Base-by-base conservation (phyloP, 2,797 vertebrate species). In the Phaenicophaeus curvirostris region DNA sequence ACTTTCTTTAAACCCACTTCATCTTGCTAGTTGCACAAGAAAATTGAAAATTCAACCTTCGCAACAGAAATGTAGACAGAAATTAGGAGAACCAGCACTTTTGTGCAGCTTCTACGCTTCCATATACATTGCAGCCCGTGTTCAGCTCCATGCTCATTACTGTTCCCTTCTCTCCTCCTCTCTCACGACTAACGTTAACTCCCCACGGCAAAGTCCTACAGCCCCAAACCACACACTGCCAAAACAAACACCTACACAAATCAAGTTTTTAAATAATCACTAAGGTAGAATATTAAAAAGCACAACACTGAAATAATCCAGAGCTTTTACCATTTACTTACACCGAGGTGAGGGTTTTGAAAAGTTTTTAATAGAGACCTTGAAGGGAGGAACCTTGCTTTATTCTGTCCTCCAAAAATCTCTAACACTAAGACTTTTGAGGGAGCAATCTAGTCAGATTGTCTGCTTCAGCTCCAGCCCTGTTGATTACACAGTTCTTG, bases 71-170 rank as follows among this genome's bases (percentile, higher is more conserved):
- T 0, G 6, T 0, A 17, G 19, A 15, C 2, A 18, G 42, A 51
- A 85, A 15, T 1, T 8, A 15, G 63, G 59, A 82, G 63, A 55
- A 69, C 5, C 0, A 0, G 46, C 27, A 44, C 7, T 87, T 65
- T 63, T 9, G 44, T 37, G 5, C 9, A 24, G 53, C 57, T 20
- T 30, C 9, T 33, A 8, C 1, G 0, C n/a, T 73, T 31, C 17
- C 76, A 13, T 0, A 4, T 3, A 41, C 2, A 5, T 27, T 33
- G 46, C 55, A 8, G 46, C 28, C 58, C 6, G 1, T 6, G 33
- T 61, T 37, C 13, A 0, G 48, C 30, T 74, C 53, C 5, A 0
- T 8, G 0, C 31, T 10, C 7, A 0, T 9, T 42, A 13, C 46
- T 5, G 1, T 31, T 17, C 15, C 42, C 51, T 15, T 18, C 41